Base-by-base conservation (phyloP, 1,140 invertebrate species). In the Pseudomyrmex concolor region DNA sequence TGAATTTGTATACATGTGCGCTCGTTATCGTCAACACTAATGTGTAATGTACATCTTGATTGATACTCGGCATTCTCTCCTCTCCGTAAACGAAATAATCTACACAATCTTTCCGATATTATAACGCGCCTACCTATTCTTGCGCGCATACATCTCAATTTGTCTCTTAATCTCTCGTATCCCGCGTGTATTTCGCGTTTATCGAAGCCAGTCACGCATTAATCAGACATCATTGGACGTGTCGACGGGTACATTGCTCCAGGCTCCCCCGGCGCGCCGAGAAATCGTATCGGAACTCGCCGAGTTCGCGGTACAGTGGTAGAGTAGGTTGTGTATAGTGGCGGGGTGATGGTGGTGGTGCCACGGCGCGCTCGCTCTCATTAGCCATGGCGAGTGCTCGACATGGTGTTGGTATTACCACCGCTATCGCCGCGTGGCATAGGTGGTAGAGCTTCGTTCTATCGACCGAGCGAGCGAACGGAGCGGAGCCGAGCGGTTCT, bases 391-490 rank as follows among this genome's bases (percentile, higher is more conserved):
- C 45, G 57, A 4, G 67, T 19, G 74, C 76, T 17, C 51, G 50
- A 55, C 64, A 84, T 80, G 83, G 77, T 55, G 45, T 55, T 34
- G 59, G 62, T 17, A 72, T 60, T 17, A 54, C 67, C 17, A 67
- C 66, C 57, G 54, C 51, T 34, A 19, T 5, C 48, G 63, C 17
- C 84, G 81, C 82, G 48, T 77, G 55, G 86, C 83, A 85, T 87
- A 88, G 87, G 74, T 81, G 84, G 86, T 85, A 74, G 34, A 34
- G 84, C 68, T 86, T 73, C 87, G 90, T 91, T 91, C 89, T 92
- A 93, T 92, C 92, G 92, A 93, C 92, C 92, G 91, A 63, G 17
- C 76, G 76, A 50, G 15, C 51, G 63, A 34, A 34, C 34, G 34
- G 34, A 34, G 34, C 34, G 34, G 34, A 34, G 34, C 5, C 34